phyloP scores from a whole-genome alignment of 2,888 invertebrate species.

The Eutolmus rufibarbis region DNA sequence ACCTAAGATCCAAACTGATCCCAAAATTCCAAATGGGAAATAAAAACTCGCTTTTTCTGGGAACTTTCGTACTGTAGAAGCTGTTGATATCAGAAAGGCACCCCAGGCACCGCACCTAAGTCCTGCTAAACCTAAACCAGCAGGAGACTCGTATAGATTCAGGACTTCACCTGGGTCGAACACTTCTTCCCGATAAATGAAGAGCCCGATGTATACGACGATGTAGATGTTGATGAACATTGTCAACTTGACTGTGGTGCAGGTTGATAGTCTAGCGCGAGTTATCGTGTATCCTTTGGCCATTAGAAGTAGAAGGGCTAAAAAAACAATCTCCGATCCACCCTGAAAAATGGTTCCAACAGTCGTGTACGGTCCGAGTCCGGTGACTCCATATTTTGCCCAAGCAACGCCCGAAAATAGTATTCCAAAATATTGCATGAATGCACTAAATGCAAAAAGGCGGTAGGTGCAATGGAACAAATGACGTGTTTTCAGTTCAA shows the following conservation, averaged over 20 bases:
- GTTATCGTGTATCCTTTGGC: conserved; percentile 93
- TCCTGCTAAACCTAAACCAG: conserved; percentile 82
- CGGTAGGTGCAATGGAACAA: conserved; percentile 89
- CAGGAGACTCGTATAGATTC: conserved; percentile 89
- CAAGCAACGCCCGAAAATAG: conserved; percentile 74
- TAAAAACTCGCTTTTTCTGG: conserved; percentile 85
- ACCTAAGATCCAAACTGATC: conserved; percentile 86
- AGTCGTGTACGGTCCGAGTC: conserved; percentile 67
- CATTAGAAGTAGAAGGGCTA: conserved; percentile 80
- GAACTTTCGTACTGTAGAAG: conserved; percentile 77
- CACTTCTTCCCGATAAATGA: conserved; percentile 82
- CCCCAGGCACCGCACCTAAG: conserved; percentile 82
- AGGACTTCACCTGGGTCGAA: conserved; percentile 92
- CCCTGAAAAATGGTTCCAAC: conserved; percentile 68
- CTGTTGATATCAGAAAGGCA: conserved; percentile 73
- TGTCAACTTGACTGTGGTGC: conserved; percentile 78
- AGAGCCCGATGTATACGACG: conserved; percentile 76
- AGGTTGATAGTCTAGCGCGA: conserved; percentile 76
- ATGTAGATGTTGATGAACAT: conserved; percentile 81
- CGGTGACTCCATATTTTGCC: conserved; percentile 79
- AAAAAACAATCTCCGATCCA: conserved; percentile 76
- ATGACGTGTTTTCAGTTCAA: conserved; percentile 79
- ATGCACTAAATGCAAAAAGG: conserved; percentile 76
- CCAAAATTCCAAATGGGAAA: conserved; percentile 81
- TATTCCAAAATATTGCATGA: conserved; percentile 75